Evolutionary conservation across 1,140 invertebrate genomes (phyloP).

Genomic region (Pseudachorutes palmiensis): DNA sequence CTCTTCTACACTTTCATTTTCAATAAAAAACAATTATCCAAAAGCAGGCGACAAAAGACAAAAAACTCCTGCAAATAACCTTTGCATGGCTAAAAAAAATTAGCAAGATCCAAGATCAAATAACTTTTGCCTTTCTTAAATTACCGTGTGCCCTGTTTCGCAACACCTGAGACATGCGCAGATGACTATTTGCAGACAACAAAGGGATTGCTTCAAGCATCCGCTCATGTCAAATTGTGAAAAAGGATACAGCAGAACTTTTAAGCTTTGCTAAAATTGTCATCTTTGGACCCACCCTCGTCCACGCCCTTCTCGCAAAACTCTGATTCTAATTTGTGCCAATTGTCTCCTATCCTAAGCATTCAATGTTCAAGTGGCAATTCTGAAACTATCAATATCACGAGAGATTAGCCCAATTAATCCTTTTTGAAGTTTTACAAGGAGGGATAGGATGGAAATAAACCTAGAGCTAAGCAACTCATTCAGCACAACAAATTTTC

Average conservation of each 20-base stretch:
- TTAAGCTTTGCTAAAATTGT: not conserved
- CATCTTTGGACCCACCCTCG: not conserved
- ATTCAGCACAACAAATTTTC: not conserved
- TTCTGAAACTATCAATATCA: not conserved
- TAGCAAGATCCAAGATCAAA: not conserved
- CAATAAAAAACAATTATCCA: no score
- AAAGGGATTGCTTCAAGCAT: not conserved
- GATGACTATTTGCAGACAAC: not conserved
- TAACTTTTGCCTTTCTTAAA: not conserved
- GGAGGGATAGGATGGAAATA: not conserved
- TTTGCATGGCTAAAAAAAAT: not conserved
- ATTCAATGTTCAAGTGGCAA: not conserved
- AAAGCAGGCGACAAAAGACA: no score
- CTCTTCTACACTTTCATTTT: no score
- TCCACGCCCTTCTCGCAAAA: not conserved
- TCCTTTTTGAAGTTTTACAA: not conserved
- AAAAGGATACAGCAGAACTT: not conserved
- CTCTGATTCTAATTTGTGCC: not conserved
- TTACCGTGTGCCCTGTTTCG: no score
- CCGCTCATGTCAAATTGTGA: not conserved
- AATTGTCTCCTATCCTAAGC: not conserved
- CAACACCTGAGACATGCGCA: no score
- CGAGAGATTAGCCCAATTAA: not conserved
- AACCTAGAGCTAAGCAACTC: no score
- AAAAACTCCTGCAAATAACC: not conserved